Base-by-base conservation (phyloP, 2,888 invertebrate genomes). In the Drosophila phalerata region DNA sequence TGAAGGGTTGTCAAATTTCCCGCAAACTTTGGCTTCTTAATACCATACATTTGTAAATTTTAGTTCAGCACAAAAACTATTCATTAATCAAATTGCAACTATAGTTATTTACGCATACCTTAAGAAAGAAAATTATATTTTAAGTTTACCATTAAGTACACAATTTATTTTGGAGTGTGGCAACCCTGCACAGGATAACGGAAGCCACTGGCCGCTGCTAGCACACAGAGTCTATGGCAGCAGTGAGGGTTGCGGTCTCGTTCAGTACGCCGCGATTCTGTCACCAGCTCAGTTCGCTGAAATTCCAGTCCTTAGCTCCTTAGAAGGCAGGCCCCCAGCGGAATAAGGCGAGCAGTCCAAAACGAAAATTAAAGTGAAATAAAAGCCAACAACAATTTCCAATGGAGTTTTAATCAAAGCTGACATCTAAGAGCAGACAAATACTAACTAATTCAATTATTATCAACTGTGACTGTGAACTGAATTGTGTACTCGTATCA, bases 171-270 rank as follows among this genome's bases (percentile, higher is more conserved):
- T n/a, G 4, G 3, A 2, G 10, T 28, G 34, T 79, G 73, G 37
- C 71, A 86, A 78, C 79, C 79, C 73, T 77, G 47, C 4, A 5
- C 38, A 69, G 74, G 61, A 74, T 47, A 65, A 67, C 56, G 34
- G 43, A 63, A 42, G 30, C 53, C 15, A 43, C 43, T 49, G 73
- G 62, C 58, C 56, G 49, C 37, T 63, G 66, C 69, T 60, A 51
- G 60, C 61, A 43, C 47, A 62, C 66, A 40, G 67, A 51, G 64
- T 61, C 64, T 49, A 64, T 45, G 76, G 38, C 63, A 77, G 76
- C 83, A 89, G 88, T 90, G 80, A 89, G 87, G 89, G 81, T 85
- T 86, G 90, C 84, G 85, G 87, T 85, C 80, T 85, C 77, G 73
- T 80, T 70, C 66, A 80, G 82, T 80, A 77, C 78, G 78, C 80